Base-by-base conservation (phyloP, 2,797 vertebrate genomes). In the Girardinus metallicus region DNA sequence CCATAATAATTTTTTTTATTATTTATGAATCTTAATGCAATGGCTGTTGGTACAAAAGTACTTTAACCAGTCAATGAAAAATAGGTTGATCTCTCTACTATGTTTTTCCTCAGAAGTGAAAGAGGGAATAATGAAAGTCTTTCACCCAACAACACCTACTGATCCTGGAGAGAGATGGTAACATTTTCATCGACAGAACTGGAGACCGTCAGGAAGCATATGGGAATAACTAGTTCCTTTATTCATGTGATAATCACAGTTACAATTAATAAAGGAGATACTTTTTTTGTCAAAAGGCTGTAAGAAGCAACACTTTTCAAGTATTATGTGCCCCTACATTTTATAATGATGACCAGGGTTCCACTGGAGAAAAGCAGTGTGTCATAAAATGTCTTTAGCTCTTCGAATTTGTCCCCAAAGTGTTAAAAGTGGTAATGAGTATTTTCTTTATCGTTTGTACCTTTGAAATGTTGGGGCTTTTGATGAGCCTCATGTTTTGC, bases 401-500 rank as follows among this genome's bases (percentile, higher is more conserved):
- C 16, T 7, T 66, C 0, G 1, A 23, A 66, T 66, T 44, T 44
- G 5, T 44, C 26, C 36, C 26, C 26, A 12, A 23, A 23, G 39
- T 43, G 0, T 43, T n/a, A 12, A 31, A 68, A 12, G 66, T 43
- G 34, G 34, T 36, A 23, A 21, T 66, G 64, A 44, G 68, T 16
- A 29, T 44, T 71, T 71, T n/a, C 41, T 71, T 71, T 15, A 70
- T 70, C 0, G 26, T 70, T 39, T 41, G 8, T 39, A 44, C 12
- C 13, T 62, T 70, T 44, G 68, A 29, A 71, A 71, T 29, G 26
- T 44, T 16, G 26, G 68, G 13, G 26, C n/a, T 44, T 13, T 71
- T 71, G 26, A 71, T 29, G 41, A 71, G 41, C 68, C 68, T n/a
- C 1, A 0, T 44, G 68, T 71, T 71, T 57, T 76, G 73, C 81